Evolutionary conservation across 92 coral and sea anemone genomes (phyloP).

Genomic region (Plumapathes pennacea): DNA sequence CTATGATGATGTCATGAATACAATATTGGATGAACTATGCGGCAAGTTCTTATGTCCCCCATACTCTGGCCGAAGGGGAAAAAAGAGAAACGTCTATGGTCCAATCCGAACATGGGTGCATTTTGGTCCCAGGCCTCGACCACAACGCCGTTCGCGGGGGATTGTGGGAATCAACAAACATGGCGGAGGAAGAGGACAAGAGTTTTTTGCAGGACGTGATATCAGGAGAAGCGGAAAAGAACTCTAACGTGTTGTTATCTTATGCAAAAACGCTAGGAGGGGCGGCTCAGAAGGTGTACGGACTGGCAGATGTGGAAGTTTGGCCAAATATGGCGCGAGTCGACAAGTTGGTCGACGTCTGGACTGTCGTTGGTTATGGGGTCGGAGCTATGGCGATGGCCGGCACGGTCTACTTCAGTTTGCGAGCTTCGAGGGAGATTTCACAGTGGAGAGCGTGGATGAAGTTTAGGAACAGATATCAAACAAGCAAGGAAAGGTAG

Average conservation of each 20-base stretch:
- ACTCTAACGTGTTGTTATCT: conserved; percentile 19
- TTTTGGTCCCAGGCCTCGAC: background rate
- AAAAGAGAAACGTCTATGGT: too few species aligned
- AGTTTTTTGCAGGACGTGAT: conserved; percentile 36
- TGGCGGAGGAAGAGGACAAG: conserved; percentile 62
- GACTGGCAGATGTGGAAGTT: conserved; percentile 77
- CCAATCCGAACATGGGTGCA: background rate
- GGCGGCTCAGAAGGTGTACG: conserved; percentile 48
- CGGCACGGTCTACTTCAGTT: conserved; percentile 69
- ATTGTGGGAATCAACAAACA: conserved; percentile 20
- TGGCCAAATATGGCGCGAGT: conserved; percentile 91
- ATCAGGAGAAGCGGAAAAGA: conserved; percentile 42
- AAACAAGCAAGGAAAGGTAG: too few species aligned
- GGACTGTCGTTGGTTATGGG: conserved; percentile 89
- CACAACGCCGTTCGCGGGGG: background rate
- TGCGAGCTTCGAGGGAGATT: conserved; percentile 81
- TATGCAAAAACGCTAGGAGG: conserved; percentile 44
- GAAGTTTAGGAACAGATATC: conserved; percentile 61
- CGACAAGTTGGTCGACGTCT: conserved; percentile 72
- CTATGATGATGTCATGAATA: too few species aligned
- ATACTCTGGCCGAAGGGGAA: too few species aligned
- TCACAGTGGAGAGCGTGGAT: conserved; percentile 91
- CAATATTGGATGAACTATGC: too few species aligned
- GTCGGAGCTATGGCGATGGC: conserved; percentile 64
- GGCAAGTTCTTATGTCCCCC: too few species aligned